A percentile compares a stretch with the other conserved stretches of the same genome.
Conservation (phyloP, 2,113 vertebrate species). For the Otus sunia region DNA sequence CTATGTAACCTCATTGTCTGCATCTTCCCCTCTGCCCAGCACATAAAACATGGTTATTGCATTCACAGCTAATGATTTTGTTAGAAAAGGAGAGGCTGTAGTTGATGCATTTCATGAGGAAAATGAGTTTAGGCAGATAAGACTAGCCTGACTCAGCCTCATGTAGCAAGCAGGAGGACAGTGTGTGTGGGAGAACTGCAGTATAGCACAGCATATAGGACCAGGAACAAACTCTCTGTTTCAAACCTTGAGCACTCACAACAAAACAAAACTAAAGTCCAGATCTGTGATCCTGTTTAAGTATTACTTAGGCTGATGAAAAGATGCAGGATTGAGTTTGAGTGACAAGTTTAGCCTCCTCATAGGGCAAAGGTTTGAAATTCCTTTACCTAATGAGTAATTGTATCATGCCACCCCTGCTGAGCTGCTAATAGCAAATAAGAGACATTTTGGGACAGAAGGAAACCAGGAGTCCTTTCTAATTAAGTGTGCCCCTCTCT, state of each 20-base stretch:
- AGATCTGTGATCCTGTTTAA: neutral
- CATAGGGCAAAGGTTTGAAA: constrained; percentile 54
- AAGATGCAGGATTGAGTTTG: neutral
- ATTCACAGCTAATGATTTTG: neutral
- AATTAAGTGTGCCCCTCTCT: constrained; percentile 17
- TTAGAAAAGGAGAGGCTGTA: neutral
- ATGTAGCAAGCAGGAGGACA: neutral
- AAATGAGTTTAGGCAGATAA: neutral
- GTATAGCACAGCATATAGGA: fast-evolving
- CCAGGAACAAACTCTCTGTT: neutral
- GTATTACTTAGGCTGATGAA: neutral
- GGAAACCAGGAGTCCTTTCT: neutral
- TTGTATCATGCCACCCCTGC: constrained; percentile 39
- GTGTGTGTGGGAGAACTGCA: neutral
- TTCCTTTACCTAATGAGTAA: constrained; percentile 62
- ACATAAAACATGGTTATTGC: neutral
- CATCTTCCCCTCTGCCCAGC: neutral
- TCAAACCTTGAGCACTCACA: neutral
- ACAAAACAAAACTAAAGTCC: neutral
- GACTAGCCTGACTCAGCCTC: neutral
- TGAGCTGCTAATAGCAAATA: constrained; percentile 22
- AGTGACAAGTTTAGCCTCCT: constrained; percentile 39
- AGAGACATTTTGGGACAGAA: neutral
- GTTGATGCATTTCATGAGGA: neutral
- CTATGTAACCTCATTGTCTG: neutral